Evolutionary conservation across 2,113 vertebrate genomes (phyloP), one percentile per base, ranked within the genome.

Genomic region (Cairina moschata): DNA sequence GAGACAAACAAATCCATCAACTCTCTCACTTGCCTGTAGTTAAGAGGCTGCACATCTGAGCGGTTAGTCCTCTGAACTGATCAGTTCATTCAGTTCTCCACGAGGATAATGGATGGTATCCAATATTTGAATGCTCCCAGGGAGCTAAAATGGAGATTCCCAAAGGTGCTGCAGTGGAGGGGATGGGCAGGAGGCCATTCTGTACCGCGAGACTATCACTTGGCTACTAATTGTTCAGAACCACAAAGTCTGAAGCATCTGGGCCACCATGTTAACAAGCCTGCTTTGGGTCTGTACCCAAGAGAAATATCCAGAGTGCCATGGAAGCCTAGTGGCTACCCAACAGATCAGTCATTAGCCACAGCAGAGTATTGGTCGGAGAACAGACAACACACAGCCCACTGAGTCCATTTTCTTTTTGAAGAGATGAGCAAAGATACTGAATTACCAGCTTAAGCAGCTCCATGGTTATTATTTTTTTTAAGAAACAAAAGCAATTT

Each of bases 401-500:
- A 91, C 15, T 31, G 83, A 40, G 10, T 78, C 3, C 0, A 22
- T 34, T 81, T 72, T 52, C 36, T 16, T 69, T 83, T 50, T 69
- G 68, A 86, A 93, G 6, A 3, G 1, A 12, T 54, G 48, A 86
- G 32, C 15, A 59, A 25, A 82, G 44, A n/a, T 9, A 50, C 8
- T 40, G 13, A 32, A n/a, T 38, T 60, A 48, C 25, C 79, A 44
- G 12, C 59, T 65, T 54, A 74, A 59, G 6, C 9, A 83, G 32
- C 36, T 83, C 46, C 15, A 12, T 48, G 9, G 83, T 59, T 91
- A 63, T 40, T 40, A 28, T 63, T 48, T 48, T 48, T 48, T 48
- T 50, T 52, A 31, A 36, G 56, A 92, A 91, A 87, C 40, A 89
- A 84, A 86, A 78, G 28, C 15, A 28, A 62, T 91, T 94, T 91